These are phyloP conservation scores for Syrphus vitripennis DNA, from an alignment of 2,888 invertebrate genomes.

Conservation along the genomic window DNA sequence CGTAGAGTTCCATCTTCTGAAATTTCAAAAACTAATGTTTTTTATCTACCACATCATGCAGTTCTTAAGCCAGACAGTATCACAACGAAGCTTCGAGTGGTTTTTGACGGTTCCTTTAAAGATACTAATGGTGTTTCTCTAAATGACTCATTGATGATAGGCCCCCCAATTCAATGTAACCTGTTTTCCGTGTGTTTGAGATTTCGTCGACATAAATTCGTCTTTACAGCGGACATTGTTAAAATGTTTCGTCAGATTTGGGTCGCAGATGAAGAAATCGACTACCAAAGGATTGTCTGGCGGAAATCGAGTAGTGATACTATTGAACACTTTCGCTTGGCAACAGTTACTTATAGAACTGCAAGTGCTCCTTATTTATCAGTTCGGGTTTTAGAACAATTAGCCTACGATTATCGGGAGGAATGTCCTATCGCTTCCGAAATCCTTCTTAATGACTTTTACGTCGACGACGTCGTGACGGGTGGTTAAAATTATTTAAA, in stretches of 20 bases:
- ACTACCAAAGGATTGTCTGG: constrained; percentile 17
- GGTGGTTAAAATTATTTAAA: too few species aligned
- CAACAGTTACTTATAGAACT: too few species aligned
- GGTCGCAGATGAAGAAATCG: not conserved
- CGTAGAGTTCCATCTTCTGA: not conserved
- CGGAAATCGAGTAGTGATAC: not conserved
- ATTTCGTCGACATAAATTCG: constrained; percentile 1
- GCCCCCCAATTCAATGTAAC: constrained; percentile 9
- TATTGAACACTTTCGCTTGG: constrained; percentile 2
- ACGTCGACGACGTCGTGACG: constrained; percentile 4
- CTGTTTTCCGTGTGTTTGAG: constrained; percentile 6
- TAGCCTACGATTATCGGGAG: too few species aligned
- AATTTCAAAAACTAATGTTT: not conserved
- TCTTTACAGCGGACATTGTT: constrained; percentile 4
- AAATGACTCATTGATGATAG: constrained; percentile 1
- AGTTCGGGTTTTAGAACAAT: too few species aligned
- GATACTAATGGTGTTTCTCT: not conserved
- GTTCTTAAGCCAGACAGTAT: constrained; percentile 1
- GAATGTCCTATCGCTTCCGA: too few species aligned
- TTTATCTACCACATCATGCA: constrained; percentile 25
- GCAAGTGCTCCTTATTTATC: too few species aligned
- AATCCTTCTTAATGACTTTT: too few species aligned
- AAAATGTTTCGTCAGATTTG: constrained; percentile 33
- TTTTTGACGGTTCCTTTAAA: constrained; percentile 14
- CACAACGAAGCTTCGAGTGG: not conserved